Evolutionary conservation across 2,797 vertebrate species (phyloP).

Genomic region (Dromococcyx pavoninus): DNA sequence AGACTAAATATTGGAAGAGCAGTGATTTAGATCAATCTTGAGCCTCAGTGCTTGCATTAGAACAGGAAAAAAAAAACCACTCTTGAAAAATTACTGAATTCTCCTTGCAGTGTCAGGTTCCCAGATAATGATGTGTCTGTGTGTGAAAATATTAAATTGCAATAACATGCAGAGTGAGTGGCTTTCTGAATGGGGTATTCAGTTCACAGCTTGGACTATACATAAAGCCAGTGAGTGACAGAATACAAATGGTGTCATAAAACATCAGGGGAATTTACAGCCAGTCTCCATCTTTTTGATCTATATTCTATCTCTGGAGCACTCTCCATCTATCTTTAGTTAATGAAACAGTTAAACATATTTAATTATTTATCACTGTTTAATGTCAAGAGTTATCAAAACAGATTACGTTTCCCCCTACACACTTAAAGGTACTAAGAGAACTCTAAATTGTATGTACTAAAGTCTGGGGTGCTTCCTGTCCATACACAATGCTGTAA

Average conservation of each 20-base stretch:
- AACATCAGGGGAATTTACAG: conserved; percentile 44
- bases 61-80: conserved; percentile 35
- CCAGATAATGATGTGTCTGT: conserved; percentile 93
- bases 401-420: conserved; percentile 82
- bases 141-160: conserved; percentile 99
- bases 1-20: neutral
- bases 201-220: conserved; percentile 79
- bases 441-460: neutral
- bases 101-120: conserved; percentile 89
- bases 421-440: conserved; percentile 77
- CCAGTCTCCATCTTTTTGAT: conserved; percentile 68
- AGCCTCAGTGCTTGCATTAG: conserved; percentile 31
- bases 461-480: neutral
- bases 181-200: conserved; percentile 92
- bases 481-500: neutral
- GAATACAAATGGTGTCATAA: conserved; percentile 91
- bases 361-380: conserved; percentile 72
- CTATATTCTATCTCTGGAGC: conserved; percentile 19
- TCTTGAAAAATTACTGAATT: conserved; percentile 82
- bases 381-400: conserved; percentile 65
- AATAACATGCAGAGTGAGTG: conserved; percentile 90
- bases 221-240: conserved; percentile 88
- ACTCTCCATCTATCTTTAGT: conserved; percentile 55
- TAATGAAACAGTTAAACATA: conserved; percentile 58
- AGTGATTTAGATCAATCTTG: conserved; percentile 38